Evolutionary conservation across 2,797 vertebrate genomes (phyloP).

Genomic region (Pipistrellus kuhlii): DNA sequence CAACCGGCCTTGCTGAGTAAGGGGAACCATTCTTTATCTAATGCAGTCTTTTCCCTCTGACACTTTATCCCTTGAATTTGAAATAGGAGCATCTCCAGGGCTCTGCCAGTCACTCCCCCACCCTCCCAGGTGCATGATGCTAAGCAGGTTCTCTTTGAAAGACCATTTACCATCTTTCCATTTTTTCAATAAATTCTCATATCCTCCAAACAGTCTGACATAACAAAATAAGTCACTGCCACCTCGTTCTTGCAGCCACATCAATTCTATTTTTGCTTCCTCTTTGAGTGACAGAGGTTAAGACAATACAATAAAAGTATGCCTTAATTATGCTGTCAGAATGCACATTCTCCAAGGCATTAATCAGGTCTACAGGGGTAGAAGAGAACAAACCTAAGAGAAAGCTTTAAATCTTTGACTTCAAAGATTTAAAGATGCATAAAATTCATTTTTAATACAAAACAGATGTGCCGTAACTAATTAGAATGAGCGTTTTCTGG

Average conservation of each 20-base stretch:
- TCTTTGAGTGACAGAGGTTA: slow-evolving; percentile 34
- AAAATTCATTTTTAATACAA: slow-evolving; percentile 47
- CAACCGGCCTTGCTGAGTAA: not conserved
- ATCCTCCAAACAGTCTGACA: not conserved
- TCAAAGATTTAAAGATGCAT: slow-evolving; percentile 40
- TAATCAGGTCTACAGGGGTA: not conserved
- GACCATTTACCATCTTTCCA: not conserved
- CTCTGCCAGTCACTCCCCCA: not conserved
- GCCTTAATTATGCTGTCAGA: slow-evolving; percentile 11
- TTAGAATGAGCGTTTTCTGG: not conserved
- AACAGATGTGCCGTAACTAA: slow-evolving; percentile 35
- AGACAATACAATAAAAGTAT: slow-evolving; percentile 28
- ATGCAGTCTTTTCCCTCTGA: not conserved
- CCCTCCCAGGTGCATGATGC: not conserved
- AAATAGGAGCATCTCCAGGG: not conserved
- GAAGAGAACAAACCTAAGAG: not conserved
- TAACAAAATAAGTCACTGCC: slow-evolving; percentile 17
- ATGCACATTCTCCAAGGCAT: not conserved
- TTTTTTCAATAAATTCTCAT: slow-evolving; percentile 17
- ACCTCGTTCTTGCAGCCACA: not conserved
- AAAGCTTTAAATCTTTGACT: not conserved
- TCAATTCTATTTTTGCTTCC: slow-evolving; percentile 24
- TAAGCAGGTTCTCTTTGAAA: not conserved
- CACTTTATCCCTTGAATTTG: not conserved
- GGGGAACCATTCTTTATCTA: not conserved